A percentile compares a stretch with the other conserved stretches of the same genome.
Evolutionary conservation across 2,888 invertebrate species (phyloP).

Genomic region (Cyrtodaria siliqua): DNA sequence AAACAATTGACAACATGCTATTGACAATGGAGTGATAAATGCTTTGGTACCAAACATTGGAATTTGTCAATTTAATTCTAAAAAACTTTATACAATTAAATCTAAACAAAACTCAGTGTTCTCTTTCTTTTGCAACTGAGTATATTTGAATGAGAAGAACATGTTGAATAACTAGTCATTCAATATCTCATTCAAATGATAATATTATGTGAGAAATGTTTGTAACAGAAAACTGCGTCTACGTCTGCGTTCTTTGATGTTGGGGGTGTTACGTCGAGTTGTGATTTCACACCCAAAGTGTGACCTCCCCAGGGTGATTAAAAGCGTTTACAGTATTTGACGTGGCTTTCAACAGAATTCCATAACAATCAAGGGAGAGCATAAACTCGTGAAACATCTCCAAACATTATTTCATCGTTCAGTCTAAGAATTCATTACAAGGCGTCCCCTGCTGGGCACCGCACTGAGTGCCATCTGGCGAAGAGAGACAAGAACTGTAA

Average conservation of each 20-base stretch:
- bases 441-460: constrained; percentile 40
- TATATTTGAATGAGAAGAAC: no score
- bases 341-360: constrained; percentile 28
- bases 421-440: constrained; percentile 31
- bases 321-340: not conserved
- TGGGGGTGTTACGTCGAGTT: no score
- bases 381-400: constrained; percentile 40
- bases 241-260: constrained; percentile 3
- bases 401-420: constrained; percentile 7
- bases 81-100: no score
- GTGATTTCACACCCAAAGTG: constrained; percentile 1
- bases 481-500: constrained; percentile 47
- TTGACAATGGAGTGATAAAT: no score
- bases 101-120: no score
- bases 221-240: not conserved
- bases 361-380: constrained; percentile 42
- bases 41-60: no score
- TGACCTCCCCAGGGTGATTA: not conserved
- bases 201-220: not conserved
- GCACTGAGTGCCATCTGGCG: constrained; percentile 51
- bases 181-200: not conserved
- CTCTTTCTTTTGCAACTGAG: no score
- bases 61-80: no score
- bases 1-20: no score
- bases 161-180: no score